A percentile compares a stretch with the other conserved stretches of the same genome.
These are phyloP conservation scores for Xanthorhoe designata DNA, from an alignment of 2,888 invertebrate species.

Conservation along the genomic window DNA sequence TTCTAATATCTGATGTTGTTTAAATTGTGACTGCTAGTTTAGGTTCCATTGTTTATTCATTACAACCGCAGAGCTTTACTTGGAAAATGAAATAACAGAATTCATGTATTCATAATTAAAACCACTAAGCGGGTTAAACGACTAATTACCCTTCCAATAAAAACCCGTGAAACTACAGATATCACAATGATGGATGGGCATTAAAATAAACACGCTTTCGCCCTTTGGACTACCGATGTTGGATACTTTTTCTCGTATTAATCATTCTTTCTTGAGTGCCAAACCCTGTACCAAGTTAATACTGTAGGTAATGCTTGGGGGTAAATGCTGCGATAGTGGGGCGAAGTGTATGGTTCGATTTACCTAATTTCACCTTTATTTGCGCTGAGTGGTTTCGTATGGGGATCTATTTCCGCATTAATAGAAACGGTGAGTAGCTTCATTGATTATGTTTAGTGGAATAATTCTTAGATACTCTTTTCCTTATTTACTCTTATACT, in stretches of 20 bases:
- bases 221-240: constrained; percentile 43
- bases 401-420: constrained; percentile 12
- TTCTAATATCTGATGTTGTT: background rate
- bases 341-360: constrained; percentile 26
- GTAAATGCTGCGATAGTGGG: constrained; percentile 27
- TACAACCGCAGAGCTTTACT: background rate
- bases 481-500: background rate
- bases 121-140: background rate
- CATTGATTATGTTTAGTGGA: background rate
- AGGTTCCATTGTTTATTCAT: background rate
- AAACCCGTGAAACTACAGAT: constrained; percentile 28
- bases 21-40: background rate
- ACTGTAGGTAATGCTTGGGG: constrained; percentile 30
- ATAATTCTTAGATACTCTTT: background rate
- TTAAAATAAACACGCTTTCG: constrained; percentile 61
- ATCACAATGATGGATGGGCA: constrained; percentile 57
- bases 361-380: constrained; percentile 35
- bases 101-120: background rate
- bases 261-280: constrained; percentile 77
- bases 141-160: constrained; percentile 1
- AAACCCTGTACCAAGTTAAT: constrained; percentile 66
- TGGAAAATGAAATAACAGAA: background rate
- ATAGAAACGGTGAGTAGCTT: constrained; percentile 6
- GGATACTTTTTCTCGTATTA: constrained; percentile 63
- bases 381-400: constrained; percentile 31